Conservation (phyloP, 2,113 vertebrate species). For the Procavia capensis region DNA sequence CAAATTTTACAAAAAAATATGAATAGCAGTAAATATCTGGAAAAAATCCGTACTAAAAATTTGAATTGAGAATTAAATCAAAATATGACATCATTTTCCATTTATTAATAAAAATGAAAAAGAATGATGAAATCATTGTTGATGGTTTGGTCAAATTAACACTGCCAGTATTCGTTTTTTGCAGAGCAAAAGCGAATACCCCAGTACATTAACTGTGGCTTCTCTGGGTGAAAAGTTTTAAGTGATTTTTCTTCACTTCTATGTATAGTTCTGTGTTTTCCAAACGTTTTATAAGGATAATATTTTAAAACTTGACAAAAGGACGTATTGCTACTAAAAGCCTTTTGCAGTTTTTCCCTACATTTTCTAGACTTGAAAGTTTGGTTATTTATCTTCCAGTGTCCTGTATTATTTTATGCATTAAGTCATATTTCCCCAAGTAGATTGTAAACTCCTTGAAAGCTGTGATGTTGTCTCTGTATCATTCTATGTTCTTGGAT, state of each 20-base stretch:
- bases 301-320: conserved; percentile 13
- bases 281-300: background rate
- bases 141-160: background rate
- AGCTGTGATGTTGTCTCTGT: background rate
- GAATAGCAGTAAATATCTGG: background rate
- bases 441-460: background rate
- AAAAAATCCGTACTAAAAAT: background rate
- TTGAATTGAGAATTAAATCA: background rate
- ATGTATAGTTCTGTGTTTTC: background rate
- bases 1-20: background rate
- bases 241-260: background rate
- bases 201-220: background rate
- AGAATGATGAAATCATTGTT: background rate
- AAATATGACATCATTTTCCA: conserved; percentile 25
- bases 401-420: background rate
- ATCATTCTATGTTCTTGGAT: background rate
- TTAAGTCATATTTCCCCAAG: background rate
- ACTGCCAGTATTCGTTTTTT: background rate
- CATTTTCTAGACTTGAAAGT: background rate
- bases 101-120: background rate
- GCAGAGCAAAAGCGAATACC: background rate
- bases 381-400: background rate
- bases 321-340: background rate
- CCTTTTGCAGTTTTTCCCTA: background rate
- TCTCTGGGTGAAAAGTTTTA: background rate